Evolutionary conservation across 2,888 invertebrate genomes (phyloP).

Genomic region (Hypomecis atomaria): DNA sequence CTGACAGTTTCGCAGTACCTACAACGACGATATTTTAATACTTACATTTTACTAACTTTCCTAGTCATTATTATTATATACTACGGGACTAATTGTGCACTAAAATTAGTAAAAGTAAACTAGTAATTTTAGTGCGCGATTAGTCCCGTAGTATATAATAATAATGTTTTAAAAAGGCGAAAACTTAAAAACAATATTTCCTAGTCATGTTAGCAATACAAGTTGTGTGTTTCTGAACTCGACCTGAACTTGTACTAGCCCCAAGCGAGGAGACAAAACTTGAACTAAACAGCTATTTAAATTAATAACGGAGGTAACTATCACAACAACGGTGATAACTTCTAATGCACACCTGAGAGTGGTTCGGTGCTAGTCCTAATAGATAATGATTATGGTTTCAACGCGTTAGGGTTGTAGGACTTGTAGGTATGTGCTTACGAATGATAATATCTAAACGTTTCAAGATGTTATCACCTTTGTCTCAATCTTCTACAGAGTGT

Average conservation of each 20-base stretch:
- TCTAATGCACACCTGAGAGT: conserved; percentile 33
- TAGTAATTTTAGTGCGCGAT: no score
- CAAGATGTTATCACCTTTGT: no score
- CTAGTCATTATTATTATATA: no score
- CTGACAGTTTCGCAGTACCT: no score
- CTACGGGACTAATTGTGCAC: no score
- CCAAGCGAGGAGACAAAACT: conserved; percentile 25
- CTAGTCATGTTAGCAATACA: neutral
- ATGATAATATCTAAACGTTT: neutral
- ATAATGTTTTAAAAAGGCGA: no score
- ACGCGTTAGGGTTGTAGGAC: neutral
- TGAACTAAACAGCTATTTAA: conserved; percentile 37
- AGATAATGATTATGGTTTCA: conserved; percentile 4
- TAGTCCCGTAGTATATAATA: no score
- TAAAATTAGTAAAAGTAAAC: no score
- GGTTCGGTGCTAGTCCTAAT: conserved; percentile 3
- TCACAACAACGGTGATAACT: conserved; percentile 38
- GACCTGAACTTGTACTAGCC: conserved; percentile 23
- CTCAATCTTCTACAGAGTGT: no score
- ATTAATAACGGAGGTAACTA: conserved; percentile 39
- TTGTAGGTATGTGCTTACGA: neutral
- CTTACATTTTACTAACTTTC: neutral
- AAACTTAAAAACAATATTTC: no score
- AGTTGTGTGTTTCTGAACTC: conserved; percentile 6
- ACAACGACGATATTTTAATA: no score